Evolutionary conservation across 2,113 vertebrate species (phyloP).

Genomic region (Bufo gargarizans): DNA sequence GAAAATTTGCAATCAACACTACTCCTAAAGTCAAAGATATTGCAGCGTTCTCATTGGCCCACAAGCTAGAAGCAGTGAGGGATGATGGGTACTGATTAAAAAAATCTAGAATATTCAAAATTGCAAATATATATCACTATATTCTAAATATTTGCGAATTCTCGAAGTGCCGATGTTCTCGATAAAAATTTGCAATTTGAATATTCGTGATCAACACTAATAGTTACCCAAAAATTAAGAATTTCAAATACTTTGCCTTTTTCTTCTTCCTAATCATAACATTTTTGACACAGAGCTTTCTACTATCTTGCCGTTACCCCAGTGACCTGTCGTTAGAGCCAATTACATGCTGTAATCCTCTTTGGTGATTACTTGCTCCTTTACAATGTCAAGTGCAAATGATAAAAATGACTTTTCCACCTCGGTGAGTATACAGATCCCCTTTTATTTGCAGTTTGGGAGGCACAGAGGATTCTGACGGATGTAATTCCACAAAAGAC

Average conservation of each 20-base stretch:
- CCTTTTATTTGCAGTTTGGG: not conserved
- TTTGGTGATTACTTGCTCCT: constrained; percentile 65
- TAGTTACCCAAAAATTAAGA: constrained; percentile 57
- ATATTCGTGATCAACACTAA: too few relatives aligned
- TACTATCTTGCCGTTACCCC: constrained; percentile 67
- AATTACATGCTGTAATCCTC: constrained; percentile 67
- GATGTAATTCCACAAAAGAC: not conserved
- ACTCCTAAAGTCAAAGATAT: too few relatives aligned
- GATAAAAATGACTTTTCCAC: constrained; percentile 47
- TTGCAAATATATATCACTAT: too few relatives aligned
- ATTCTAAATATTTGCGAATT: too few relatives aligned
- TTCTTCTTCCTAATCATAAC: constrained; percentile 22
- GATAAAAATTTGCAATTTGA: too few relatives aligned
- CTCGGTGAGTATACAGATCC: not conserved
- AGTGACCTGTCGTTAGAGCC: constrained; percentile 69
- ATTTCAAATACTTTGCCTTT: constrained; percentile 55
- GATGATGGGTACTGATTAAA: too few relatives aligned
- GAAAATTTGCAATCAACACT: too few relatives aligned
- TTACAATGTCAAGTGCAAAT: constrained; percentile 49
- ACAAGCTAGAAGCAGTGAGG: too few relatives aligned
- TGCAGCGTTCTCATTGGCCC: too few relatives aligned
- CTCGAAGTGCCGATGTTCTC: too few relatives aligned
- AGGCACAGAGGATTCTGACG: not conserved
- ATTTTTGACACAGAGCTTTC: constrained; percentile 59
- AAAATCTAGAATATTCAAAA: too few relatives aligned